Evolutionary conservation across 2,797 vertebrate species (phyloP).

Genomic region (Pteronotus mesoamericanus): DNA sequence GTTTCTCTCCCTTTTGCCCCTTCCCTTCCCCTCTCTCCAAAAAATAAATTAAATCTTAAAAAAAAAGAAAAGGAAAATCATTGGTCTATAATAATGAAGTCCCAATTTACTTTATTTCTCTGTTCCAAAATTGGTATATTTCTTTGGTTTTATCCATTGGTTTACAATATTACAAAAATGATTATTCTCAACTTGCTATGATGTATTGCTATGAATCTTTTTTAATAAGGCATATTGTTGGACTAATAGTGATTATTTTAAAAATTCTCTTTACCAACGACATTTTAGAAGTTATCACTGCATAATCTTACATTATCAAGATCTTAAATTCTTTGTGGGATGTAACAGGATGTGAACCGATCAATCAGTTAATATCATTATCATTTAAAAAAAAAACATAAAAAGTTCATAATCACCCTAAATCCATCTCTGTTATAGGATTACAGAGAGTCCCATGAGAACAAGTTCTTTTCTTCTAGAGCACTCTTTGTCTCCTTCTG

Average conservation of each 20-base stretch:
- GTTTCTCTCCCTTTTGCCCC: not conserved
- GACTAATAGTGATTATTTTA: not conserved
- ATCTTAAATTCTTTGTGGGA: constrained; percentile 6
- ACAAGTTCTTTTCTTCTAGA: not conserved
- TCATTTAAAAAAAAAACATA: not conserved
- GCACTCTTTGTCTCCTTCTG: not conserved
- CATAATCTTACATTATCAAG: not conserved
- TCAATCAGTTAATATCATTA: not conserved
- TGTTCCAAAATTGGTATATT: not conserved
- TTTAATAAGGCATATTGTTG: not conserved
- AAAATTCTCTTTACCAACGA: constrained; percentile 1
- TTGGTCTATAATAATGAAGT: not conserved
- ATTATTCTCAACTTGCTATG: not conserved
- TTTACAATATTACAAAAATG: not conserved
- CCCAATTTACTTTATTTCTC: not conserved
- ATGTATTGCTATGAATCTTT: not conserved
- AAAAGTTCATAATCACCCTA: not conserved
- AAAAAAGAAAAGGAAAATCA: not conserved
- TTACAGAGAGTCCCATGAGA: not conserved
- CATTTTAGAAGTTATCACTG: not conserved
- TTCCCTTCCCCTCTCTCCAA: not conserved
- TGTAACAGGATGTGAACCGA: not conserved
- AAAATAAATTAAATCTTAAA: not conserved
- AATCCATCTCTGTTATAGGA: not conserved
- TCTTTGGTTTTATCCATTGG: not conserved